These are phyloP conservation scores for Itoplectis maculator DNA, from an alignment of 2,888 invertebrate species.

Conservation along the genomic window DNA sequence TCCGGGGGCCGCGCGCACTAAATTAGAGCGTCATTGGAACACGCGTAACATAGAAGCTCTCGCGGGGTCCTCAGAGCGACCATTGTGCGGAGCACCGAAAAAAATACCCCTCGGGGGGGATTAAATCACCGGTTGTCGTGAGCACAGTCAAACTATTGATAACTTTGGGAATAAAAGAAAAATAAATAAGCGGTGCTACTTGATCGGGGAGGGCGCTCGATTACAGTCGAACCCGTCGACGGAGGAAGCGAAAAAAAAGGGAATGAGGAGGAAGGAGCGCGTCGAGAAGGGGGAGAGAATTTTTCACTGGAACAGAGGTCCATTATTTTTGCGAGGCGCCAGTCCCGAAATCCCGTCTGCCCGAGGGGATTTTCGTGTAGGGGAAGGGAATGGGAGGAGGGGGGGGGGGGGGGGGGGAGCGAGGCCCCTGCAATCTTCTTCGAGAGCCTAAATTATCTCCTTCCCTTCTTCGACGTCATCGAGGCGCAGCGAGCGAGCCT, in stretches of 20 bases:
- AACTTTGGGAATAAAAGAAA: conserved; percentile 32
- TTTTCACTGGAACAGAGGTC: conserved; percentile 44
- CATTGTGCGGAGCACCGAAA: neutral
- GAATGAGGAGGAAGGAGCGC: neutral
- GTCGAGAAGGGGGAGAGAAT: conserved; percentile 3
- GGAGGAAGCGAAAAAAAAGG: neutral
- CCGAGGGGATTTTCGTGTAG: conserved; percentile 42
- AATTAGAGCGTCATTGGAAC: too few relatives aligned
- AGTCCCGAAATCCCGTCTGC: conserved; percentile 51
- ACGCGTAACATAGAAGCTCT: neutral
- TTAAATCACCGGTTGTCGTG: conserved; percentile 61
- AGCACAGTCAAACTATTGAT: conserved; percentile 56
- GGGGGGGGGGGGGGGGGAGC: conserved; percentile 12
- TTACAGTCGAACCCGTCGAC: conserved; percentile 23
- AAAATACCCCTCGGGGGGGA: neutral
- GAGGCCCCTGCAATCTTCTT: conserved; percentile 58
- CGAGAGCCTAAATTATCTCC: conserved; percentile 61
- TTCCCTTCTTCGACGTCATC: conserved; percentile 30
- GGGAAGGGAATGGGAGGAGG: neutral
- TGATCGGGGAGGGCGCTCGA: conserved; percentile 22
- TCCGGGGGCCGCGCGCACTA: too few relatives aligned
- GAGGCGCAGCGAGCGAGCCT: conserved; percentile 9
- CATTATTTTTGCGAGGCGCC: conserved; percentile 64
- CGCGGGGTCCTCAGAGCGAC: conserved; percentile 3
- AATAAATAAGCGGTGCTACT: conserved; percentile 38